phyloP scores from a whole-genome alignment of 2,888 invertebrate species.

The Netelia inedita region DNA sequence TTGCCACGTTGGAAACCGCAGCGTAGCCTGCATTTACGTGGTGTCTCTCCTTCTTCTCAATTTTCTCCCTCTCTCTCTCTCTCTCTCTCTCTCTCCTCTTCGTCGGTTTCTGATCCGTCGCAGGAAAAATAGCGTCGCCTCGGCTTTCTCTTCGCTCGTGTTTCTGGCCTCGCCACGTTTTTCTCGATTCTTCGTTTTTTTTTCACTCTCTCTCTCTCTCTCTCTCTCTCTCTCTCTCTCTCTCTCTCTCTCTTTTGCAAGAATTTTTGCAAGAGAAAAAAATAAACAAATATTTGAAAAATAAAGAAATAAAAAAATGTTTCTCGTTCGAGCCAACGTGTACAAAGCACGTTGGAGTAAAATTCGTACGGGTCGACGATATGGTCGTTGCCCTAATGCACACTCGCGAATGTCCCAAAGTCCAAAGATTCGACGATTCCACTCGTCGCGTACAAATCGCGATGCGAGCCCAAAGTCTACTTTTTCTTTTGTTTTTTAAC shows the following conservation, averaged over 20 bases:
- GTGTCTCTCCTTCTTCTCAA: slow-evolving; percentile 32
- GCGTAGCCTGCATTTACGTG: slow-evolving; percentile 39
- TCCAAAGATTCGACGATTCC: slow-evolving; percentile 46
- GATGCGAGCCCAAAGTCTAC: slow-evolving; percentile 46
- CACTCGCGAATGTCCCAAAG: slow-evolving; percentile 42
- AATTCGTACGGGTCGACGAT: no score
- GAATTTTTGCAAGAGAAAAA: neutral
- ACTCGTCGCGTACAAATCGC: slow-evolving; percentile 15
- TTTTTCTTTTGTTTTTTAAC: neutral
- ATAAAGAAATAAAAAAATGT: neutral
- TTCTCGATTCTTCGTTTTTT: neutral
- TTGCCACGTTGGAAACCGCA: slow-evolving; percentile 70
- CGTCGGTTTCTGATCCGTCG: slow-evolving; percentile 57
- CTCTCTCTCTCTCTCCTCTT: slow-evolving; percentile 15
- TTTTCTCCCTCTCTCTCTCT: neutral
- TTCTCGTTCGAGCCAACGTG: neutral
- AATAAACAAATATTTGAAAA: slow-evolving; percentile 5
- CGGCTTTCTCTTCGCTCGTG: neutral
- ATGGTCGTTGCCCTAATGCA: slow-evolving; percentile 1
- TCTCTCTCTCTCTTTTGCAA: neutral
- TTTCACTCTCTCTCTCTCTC: neutral
- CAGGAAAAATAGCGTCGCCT: slow-evolving; percentile 74
- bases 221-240: neutral
- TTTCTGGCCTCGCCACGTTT: neutral
- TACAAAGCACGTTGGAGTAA: no score